phyloP scores from a whole-genome alignment of 2,113 vertebrate species.

The Erpornis zantholeuca region DNA sequence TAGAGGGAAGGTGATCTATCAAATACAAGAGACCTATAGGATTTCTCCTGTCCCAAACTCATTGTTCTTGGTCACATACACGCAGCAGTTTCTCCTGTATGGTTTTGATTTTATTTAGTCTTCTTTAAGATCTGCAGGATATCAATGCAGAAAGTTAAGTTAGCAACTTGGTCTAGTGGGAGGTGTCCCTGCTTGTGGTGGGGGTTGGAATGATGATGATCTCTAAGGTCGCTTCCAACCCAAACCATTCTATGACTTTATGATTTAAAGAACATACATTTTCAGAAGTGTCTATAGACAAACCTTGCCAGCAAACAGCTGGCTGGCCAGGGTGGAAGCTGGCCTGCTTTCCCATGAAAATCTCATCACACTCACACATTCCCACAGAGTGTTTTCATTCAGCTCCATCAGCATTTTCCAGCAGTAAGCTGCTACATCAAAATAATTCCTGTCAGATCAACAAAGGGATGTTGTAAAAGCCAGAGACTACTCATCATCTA shows the following conservation, averaged over 20 bases:
- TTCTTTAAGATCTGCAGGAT: background rate
- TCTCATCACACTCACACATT: background rate
- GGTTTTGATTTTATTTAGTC: background rate
- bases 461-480: background rate
- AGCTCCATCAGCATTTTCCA: background rate
- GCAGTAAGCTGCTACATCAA: background rate
- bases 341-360: background rate
- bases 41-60: background rate
- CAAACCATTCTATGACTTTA: background rate
- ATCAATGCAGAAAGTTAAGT: background rate
- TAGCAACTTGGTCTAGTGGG: background rate
- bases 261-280: background rate
- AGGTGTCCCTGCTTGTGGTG: background rate
- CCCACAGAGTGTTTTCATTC: background rate
- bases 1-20: background rate
- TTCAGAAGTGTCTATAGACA: background rate
- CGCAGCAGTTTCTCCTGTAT: background rate
- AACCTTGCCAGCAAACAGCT: background rate
- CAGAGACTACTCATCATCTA: background rate
- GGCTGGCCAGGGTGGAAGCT: background rate
- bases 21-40: background rate
- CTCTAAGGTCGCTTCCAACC: background rate
- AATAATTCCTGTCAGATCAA: background rate
- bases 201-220: fast-evolving
- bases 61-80: background rate